Evolutionary conservation across 2,797 vertebrate genomes (phyloP), one percentile per base, ranked within the genome.

Genomic region (Lithobates sylvaticus): DNA sequence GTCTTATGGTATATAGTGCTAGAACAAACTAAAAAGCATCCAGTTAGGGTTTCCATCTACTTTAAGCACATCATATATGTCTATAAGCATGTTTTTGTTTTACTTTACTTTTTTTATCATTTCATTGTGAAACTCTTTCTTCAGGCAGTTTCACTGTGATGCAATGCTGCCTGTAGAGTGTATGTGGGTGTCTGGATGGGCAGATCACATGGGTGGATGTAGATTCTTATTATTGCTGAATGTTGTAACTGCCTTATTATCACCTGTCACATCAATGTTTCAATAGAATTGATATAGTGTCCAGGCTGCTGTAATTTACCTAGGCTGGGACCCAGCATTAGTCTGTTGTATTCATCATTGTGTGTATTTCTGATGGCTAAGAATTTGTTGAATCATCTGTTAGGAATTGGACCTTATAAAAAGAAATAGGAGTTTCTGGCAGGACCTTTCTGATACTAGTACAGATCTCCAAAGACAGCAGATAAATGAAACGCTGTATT

Each of bases 101-200:
- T 13, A 2, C 5, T 61, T 61, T 12, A 8, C 5, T 61, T 54
- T 54, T 23, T 58, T 6, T 61, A 21, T 61, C 21, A 21, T 61
- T 61, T 23, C 21, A 6, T 0, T 61, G 54, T 61, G 54, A 61
- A 61, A 23, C 54, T 61, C 54, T 58, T 58, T 16, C 47, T 18
- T 18, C 15, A 54, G 50, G 50, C 54, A n/a, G 54, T 61, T 61
- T n/a, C 34, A 18, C 3, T 78, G 32, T 78, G 58, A 21, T 42
- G 76, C 39, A 78, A 78, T 61, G 0, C 36, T 61, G 23, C 32
- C 13, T 64, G 32, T 78, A 16, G 2, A 65, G 23, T 6, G 7
- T 6, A 54, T 36, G 6, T 36, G 76, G 76, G 76, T 77, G 58
- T 78, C 54, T 27, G 61, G 58, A 67, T 27, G 36, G 76, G 76